Base-by-base conservation (phyloP, 2,888 invertebrate species). In the Dynastes grantii region DNA sequence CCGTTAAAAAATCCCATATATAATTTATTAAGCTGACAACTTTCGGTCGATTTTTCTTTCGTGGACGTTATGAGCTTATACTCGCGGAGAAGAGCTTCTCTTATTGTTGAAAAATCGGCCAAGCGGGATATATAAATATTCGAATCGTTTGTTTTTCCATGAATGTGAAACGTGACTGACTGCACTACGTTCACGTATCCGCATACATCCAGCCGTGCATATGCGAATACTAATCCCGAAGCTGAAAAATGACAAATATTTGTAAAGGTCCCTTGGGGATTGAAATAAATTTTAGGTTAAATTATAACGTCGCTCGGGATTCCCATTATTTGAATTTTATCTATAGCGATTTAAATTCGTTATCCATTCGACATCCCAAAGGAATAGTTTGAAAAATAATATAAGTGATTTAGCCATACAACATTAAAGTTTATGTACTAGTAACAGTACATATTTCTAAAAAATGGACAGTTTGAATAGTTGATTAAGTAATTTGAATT, bases 21-120 rank as follows among this genome's bases (percentile, higher is more conserved):
- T 51, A 68, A 68, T 68, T 68, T 68, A 68, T 68, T 68, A 68
- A 68, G 51, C 68, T 51, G 51, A 29, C 68, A 51, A 68, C 51
- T 51, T 68, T 68, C 68, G 27, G 49, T 68, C 51, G 45, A 49
- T 49, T 51, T 68, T 68, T 68, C 68, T 68, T 68, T 29, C 51
- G 49, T 22, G 51, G 40, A 27, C 22, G 49, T 68, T 49, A 51
- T 51, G 68, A 68, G 68, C 51, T 51, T 49, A 29, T 29, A 22
- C 27, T 51, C 49, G 51, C 45, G 16, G 65, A n/a, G 11, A 27
- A 9, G 29, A 27, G 68, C 68, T 68, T 27, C 29, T 51, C 51
- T 68, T 51, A 29, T 68, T 51, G 51, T 51, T 27, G 68, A 68
- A 51, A 68, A 68, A 68, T 68, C 68, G 68, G 29, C 68, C 68